Base-by-base conservation (phyloP, 35 echinoderm and acorn worm genomes). In the Lytechinus variegatus region DNA sequence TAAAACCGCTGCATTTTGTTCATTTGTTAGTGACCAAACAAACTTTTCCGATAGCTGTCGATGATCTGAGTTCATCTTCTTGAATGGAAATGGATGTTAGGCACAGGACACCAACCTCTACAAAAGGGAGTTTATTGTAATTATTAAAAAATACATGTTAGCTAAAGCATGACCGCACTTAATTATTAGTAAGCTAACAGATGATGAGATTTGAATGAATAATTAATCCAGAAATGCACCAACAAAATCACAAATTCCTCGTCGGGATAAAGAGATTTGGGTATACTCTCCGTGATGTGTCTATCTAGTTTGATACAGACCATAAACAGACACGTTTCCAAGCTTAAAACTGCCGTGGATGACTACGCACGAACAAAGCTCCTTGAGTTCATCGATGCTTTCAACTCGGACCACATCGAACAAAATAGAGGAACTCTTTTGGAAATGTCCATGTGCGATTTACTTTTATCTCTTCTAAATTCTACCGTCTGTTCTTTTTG, bases 281-380 rank as follows among this genome's bases (percentile, higher is more conserved):
- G 27, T 90, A 54, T 19, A 14, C 52, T 51, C 66, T 24, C 66
- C 21, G 6, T 24, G 66, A 79, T 79, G 66, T 79, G 66, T 79
- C 56, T 58, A 58, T 58, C 56, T 58, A 58, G 57, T 79, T 79
- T 79, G 66, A 16, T 79, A 79, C 66, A 79, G 29, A 28, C 52
- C 88, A 44, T 33, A 54, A 27, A 54, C 88, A 10, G 88, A 90
- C 88, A 51, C 28, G 66, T 79, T 79, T 16, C 66, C 66, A 44
- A 54, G 88, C 88, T 90, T 90, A 54, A 90, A 54, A 90, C 88
- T 33, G 19, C 16, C 66, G 66, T 33, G 88, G 88, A 90, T 90
- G 88, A 90, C 10, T 51, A 90, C 88, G 88, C 88, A 24, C 88
- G 88, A 90, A 90, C 88, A 90, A 90, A 90, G 88, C 88, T 44